Percentiles rank a stretch among this genome's conserved stretches.
These are phyloP conservation scores for Lagodon rhomboides DNA, from an alignment of 2,797 vertebrate genomes.

Conservation along the genomic window DNA sequence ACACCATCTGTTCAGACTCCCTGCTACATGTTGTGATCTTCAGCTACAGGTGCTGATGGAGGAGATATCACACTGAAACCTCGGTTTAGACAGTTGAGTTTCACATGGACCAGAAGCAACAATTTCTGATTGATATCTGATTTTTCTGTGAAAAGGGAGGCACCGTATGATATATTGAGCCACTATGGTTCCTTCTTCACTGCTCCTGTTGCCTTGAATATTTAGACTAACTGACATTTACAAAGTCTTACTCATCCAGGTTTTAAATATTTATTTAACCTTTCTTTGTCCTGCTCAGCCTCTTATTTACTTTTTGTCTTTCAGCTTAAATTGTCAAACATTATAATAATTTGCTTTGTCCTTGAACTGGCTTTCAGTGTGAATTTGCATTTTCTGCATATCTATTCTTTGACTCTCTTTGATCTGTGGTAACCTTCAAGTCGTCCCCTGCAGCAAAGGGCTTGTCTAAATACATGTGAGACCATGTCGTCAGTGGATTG, in stretches of 20 bases:
- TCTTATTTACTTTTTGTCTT: background rate
- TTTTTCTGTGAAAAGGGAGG: conserved; percentile 35
- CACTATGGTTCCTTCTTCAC: background rate
- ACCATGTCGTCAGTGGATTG: background rate
- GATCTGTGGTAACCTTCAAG: conserved; percentile 13
- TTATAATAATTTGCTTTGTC: conserved; percentile 7
- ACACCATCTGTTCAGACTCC: conserved; percentile 59
- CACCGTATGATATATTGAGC: background rate
- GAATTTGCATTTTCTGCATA: conserved; percentile 10
- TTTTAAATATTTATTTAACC: background rate
- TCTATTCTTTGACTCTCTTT: background rate
- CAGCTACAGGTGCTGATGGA: conserved; percentile 61
- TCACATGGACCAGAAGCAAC: conserved; percentile 24
- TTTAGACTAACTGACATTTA: too few species aligned
- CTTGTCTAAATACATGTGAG: conserved; percentile 7
- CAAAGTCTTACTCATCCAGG: background rate
- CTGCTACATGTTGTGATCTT: conserved; percentile 33
- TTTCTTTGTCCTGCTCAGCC: background rate
- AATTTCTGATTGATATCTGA: conserved; percentile 47
- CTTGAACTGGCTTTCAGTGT: background rate
- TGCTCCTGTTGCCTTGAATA: too few species aligned
- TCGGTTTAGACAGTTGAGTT: conserved; percentile 43
- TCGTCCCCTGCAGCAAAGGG: conserved; percentile 14
- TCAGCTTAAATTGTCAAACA: background rate
- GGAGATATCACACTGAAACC: conserved; percentile 49